These are phyloP conservation scores for Panzeria rudis DNA, from an alignment of 2,888 invertebrate genomes.

Conservation along the genomic window DNA sequence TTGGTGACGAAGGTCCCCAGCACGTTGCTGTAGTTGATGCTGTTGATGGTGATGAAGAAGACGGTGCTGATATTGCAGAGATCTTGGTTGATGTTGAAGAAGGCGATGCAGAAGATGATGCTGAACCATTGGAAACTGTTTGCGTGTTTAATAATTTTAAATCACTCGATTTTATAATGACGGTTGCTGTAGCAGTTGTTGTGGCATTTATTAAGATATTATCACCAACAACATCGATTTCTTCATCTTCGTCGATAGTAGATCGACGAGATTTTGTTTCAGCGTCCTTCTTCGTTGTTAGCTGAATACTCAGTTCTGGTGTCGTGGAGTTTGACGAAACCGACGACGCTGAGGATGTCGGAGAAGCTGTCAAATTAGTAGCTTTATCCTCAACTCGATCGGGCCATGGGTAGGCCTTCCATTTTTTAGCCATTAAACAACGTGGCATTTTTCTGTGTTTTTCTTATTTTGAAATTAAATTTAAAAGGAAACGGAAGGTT, in stretches of 20 bases:
- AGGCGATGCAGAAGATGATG: conserved; percentile 27
- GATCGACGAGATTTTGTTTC: conserved; percentile 84
- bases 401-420: conserved; percentile 94
- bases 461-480: conserved; percentile 32
- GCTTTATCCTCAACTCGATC: conserved; percentile 85
- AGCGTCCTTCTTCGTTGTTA: conserved; percentile 67
- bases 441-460: conserved; percentile 90
- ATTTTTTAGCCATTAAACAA: conserved; percentile 97
- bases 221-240: conserved; percentile 94
- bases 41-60: conserved; percentile 26
- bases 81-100: conserved; percentile 10
- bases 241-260: conserved; percentile 88
- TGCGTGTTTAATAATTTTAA: conserved; percentile 80
- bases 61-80: conserved; percentile 8
- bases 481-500: conserved; percentile 56
- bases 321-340: conserved; percentile 53
- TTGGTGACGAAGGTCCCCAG: conserved; percentile 90
- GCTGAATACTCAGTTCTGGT: conserved; percentile 59
- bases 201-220: conserved; percentile 76
- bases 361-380: conserved; percentile 46
- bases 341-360: conserved; percentile 59
- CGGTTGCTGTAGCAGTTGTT: conserved; percentile 75
- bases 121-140: conserved; percentile 73
- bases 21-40: conserved; percentile 85
- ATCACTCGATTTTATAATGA: conserved; percentile 86